A percentile compares a stretch with the other conserved stretches of the same genome.
Conservation (phyloP, 1,140 invertebrate genomes). For the Drosophila lowei region DNA sequence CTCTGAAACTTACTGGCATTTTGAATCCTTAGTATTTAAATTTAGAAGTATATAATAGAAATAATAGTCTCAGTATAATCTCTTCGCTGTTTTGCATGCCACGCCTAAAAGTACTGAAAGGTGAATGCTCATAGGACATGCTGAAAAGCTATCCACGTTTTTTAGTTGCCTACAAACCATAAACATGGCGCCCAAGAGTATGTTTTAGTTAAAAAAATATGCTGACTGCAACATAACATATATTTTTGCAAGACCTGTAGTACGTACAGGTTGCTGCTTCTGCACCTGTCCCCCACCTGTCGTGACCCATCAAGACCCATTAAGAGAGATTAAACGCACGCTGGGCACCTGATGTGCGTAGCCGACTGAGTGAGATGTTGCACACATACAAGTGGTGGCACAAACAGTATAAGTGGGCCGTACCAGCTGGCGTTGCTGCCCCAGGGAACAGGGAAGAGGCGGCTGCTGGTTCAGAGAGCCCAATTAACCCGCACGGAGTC, state of each 20-base stretch:
- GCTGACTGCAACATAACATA: conserved; percentile 17
- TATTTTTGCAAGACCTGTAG: not conserved
- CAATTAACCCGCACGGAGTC: conserved; percentile 64
- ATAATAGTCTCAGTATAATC: no score
- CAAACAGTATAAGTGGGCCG: not conserved
- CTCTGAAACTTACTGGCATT: no score
- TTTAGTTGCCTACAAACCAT: not conserved
- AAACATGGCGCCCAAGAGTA: conserved; percentile 21
- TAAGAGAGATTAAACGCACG: conserved; percentile 18
- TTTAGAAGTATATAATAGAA: no score
- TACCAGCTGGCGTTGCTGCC: conserved; percentile 4
- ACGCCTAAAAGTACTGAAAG: not conserved
- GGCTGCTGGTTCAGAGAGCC: conserved; percentile 16
- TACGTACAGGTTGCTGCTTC: not conserved
- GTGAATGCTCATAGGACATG: not conserved
- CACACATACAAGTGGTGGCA: no score
- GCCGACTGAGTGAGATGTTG: conserved; percentile 8
- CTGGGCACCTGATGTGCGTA: not conserved
- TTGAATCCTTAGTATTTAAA: no score
- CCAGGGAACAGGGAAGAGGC: conserved; percentile 21
- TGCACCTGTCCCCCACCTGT: conserved; percentile 4
- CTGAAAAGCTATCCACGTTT: conserved; percentile 40
- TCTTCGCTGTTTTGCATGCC: no score
- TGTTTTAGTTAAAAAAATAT: conserved; percentile 7
- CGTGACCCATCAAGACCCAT: not conserved